Base-by-base conservation (phyloP, 2,113 vertebrate genomes). In the Chauna torquata region DNA sequence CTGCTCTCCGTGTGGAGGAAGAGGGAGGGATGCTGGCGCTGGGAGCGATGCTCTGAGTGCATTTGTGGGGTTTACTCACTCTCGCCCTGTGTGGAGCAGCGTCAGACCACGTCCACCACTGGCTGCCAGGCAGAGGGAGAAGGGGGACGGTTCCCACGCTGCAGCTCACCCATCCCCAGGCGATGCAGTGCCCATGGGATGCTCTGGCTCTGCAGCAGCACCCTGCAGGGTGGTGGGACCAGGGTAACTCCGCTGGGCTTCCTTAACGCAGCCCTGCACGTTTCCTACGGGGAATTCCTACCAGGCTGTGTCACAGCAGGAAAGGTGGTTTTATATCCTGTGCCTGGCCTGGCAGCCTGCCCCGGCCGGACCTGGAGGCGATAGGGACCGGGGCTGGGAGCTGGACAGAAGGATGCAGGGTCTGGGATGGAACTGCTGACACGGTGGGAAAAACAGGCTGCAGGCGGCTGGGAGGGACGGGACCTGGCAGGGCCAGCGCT, bases 261-360 rank as follows among this genome's bases (percentile, higher is more conserved):
- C 97, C 96, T 97, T 97, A 97, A 96, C 45, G 7, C 34, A n/a
- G 42, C 50, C 40, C 34, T 3, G 38, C 55, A 11, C 2, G 0
- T 36, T 89, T 55, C 77, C 11, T 12, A 25, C 38, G 90, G 95
- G 96, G 96, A 97, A 97, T 96, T 97, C 96, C 96, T 93, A 16
- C 64, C 52, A 4, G 81, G 57, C 89, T 81, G 80, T 44, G 58
- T 96, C 92, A 87, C 44, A 92, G 96, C 97, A 98, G 97, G 96
- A 98, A 98, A 98, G 95, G 97, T 96, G 97, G 90, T 24, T 96
- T 91, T 91, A 90, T 96, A 84, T 97, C 97, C 97, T 96, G 95
- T 91, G 75, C 59, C 54, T 80, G 86, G 76, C 78, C 77, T 65
- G 84, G 79, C 96, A 90, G 54, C 8, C 30, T 25, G 77, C 71